Evolutionary conservation across 2,113 vertebrate genomes (phyloP).

Genomic region (Rhinoderma darwinii): DNA sequence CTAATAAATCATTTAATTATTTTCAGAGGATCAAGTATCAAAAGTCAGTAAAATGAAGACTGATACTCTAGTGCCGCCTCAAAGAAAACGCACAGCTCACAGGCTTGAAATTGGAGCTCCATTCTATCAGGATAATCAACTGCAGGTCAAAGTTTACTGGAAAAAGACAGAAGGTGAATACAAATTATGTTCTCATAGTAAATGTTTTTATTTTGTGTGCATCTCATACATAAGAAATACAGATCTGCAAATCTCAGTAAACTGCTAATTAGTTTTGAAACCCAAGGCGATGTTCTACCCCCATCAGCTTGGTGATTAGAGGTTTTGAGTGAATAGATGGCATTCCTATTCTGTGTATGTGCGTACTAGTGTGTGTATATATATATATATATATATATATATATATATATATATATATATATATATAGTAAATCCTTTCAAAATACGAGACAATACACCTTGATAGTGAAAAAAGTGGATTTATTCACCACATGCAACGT

Average conservation of each 20-base stretch:
- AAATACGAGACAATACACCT: too few relatives aligned
- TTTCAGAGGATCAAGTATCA: constrained; percentile 70
- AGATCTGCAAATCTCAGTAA: background rate
- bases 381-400: too few relatives aligned
- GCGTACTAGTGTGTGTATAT: too few relatives aligned
- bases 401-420: too few relatives aligned
- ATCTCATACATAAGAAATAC: background rate
- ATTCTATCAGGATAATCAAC: constrained; percentile 88
- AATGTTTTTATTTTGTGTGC: background rate
- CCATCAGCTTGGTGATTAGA: too few relatives aligned
- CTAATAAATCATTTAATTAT: constrained; percentile 13
- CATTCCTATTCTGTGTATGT: too few relatives aligned
- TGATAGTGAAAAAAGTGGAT: too few relatives aligned
- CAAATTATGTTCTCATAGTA: background rate
- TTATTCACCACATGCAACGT: too few relatives aligned
- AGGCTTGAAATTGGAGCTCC: constrained; percentile 88
- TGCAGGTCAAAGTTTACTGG: constrained; percentile 95
- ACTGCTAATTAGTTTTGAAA: background rate
- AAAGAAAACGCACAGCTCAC: constrained; percentile 75
- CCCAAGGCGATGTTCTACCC: background rate
- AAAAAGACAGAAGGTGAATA: constrained; percentile 87
- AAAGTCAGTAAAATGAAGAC: constrained; percentile 65
- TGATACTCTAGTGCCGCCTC: constrained; percentile 67
- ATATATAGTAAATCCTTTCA: too few relatives aligned
- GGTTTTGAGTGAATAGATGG: too few relatives aligned